Evolutionary conservation across 1,140 invertebrate species (phyloP), one percentile per base, ranked within the genome.

Genomic region (Bactericera cockerelli): DNA sequence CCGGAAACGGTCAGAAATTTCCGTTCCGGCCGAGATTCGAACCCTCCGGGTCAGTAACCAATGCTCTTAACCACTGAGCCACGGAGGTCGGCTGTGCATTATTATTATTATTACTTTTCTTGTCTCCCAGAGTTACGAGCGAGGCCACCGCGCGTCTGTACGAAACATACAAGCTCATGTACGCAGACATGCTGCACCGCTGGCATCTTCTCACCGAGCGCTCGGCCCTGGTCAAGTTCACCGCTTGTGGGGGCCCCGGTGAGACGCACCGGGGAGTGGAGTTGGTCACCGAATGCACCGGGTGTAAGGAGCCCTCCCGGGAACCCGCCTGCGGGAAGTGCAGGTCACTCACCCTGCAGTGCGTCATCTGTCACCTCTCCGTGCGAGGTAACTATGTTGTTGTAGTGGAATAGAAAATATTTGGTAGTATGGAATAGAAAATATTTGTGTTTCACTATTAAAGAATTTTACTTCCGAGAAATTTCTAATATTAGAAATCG

Each of bases 131-230:
- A 62, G 70, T 79, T 8, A 49, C 42, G 2, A 77, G 81, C 66
- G 77, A 76, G 25, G 77, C 70, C 61, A 72, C 71, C 63, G 74
- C 70, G 63, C 69, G 73, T 24, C 71, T 89, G 2, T 93, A 93
- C 67, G 89, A 95, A 68, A 81, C 83, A 55, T 93, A 89, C 64
- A 93, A 93, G 69, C 77, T 83, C 61, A 79, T 82, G 0, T 97
- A 97, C 70, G 88, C 89, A 0, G 89, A 95, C 66, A 83, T 93
- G 19, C 73, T 97, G 6, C 87, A 93, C 66, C 75, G 87, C 6
- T 87, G 84, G 83, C 80, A 85, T 63, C 72, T 94, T 21, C 71
- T 92, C 4, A 87, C 93, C 66, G 83, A 87, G 25, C 77, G 89
- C 64, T 83, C 87, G 3, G 79, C 86, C 75, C 79, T 95, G 19